These are phyloP conservation scores for Urosaurus nigricauda DNA, from an alignment of 2,797 vertebrate species.

Conservation along the genomic window DNA sequence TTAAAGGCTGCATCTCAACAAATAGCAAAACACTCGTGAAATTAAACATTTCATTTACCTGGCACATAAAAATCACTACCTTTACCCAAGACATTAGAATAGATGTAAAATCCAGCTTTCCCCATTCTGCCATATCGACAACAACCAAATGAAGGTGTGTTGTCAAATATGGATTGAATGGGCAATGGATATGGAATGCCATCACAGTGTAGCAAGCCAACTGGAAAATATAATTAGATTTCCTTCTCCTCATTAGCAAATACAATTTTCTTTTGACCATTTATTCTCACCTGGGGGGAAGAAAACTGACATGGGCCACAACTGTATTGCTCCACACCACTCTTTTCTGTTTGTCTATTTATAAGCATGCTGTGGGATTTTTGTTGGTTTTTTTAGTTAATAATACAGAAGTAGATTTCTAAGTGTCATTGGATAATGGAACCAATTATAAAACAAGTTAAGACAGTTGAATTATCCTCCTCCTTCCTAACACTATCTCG, in stretches of 20 bases:
- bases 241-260: constrained; percentile 23
- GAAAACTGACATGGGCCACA: neutral
- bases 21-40: neutral
- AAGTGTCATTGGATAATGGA: neutral
- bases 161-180: neutral
- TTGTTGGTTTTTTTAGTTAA: neutral
- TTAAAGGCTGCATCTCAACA: neutral
- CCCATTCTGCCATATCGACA: accelerated
- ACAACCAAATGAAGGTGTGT: neutral
- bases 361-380: too few species aligned
- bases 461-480: neutral
- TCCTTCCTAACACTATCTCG: neutral
- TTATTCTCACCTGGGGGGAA: neutral
- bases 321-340: neutral
- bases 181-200: neutral
- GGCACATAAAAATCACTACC: neutral
- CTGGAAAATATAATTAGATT: neutral
- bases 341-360: neutral
- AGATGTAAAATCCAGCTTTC: constrained; percentile 18
- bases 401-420: neutral
- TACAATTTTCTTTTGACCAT: neutral
- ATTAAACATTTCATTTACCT: neutral
- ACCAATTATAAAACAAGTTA: neutral
- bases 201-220: constrained; percentile 5
- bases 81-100: neutral